Percentiles rank a stretch among this genome's conserved stretches.
Conservation (phyloP, 2,113 vertebrate species). For the Podarcis raffonei region DNA sequence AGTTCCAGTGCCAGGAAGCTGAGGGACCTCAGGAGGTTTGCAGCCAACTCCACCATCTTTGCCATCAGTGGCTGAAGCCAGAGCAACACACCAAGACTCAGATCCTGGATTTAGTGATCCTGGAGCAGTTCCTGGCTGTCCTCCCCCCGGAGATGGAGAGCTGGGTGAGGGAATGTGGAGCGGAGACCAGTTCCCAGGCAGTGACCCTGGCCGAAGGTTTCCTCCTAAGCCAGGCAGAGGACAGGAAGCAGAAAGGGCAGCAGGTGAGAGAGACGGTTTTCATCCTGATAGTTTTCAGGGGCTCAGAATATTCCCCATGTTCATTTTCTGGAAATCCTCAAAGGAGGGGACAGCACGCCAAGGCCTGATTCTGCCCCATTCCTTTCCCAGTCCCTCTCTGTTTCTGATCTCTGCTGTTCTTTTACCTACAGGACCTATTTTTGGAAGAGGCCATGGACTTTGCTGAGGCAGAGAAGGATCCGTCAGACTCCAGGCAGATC, state of each 20-base stretch:
- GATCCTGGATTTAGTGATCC: slow-evolving; percentile 55
- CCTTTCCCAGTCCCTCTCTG: not conserved
- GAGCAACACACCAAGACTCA: slow-evolving; percentile 67
- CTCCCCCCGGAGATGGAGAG: not conserved
- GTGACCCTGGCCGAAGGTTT: not conserved
- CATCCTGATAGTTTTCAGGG: too few species aligned
- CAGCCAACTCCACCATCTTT: slow-evolving; percentile 62
- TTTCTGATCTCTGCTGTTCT: too few species aligned
- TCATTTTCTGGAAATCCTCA: not conserved
- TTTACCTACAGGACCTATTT: not conserved
- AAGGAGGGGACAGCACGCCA: not conserved
- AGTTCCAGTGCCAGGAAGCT: not conserved
- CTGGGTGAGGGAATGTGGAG: not conserved
- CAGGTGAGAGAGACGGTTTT: not conserved
- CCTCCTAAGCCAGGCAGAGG: not conserved
- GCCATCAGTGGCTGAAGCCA: slow-evolving; percentile 61
- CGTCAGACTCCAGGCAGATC: too few species aligned
- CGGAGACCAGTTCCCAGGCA: not conserved
- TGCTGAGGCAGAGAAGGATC: too few species aligned
- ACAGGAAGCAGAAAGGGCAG: not conserved
- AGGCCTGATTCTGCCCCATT: not conserved
- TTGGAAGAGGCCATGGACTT: too few species aligned
- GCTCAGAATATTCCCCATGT: not conserved
- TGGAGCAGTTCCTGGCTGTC: not conserved
- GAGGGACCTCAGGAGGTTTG: slow-evolving; percentile 41